phyloP scores from a whole-genome alignment of 35 echinoderm and acorn worm genomes.

The Chiridota heheva region DNA sequence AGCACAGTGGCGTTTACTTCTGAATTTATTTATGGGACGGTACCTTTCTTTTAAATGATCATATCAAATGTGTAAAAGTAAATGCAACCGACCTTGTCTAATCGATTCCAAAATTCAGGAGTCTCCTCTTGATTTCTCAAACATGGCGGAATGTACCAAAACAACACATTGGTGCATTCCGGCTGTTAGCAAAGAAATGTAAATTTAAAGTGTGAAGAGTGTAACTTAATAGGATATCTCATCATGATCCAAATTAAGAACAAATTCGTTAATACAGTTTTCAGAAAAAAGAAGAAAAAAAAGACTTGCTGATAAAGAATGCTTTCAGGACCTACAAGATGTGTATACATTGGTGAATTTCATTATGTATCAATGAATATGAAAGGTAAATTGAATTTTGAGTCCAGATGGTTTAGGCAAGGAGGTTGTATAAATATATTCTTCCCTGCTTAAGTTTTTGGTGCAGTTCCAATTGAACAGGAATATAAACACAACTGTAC shows the following conservation, averaged over 20 bases:
- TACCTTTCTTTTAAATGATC: background rate
- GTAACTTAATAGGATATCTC: background rate
- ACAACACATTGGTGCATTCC: constrained; percentile 90
- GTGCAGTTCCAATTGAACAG: too few species aligned
- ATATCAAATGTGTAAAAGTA: background rate
- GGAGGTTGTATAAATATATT: too few species aligned
- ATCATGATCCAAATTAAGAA: background rate
- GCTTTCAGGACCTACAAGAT: background rate
- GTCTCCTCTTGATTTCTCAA: constrained; percentile 51
- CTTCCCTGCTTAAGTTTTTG: too few species aligned
- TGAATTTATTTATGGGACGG: too few species aligned
- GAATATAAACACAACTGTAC: too few species aligned
- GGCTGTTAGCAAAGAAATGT: constrained; percentile 38
- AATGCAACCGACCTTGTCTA: constrained; percentile 72
- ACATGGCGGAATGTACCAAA: constrained; percentile 88
- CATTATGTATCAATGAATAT: background rate
- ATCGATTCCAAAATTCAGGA: constrained; percentile 53
- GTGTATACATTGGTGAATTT: background rate
- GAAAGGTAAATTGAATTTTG: too few species aligned
- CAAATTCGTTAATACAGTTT: background rate
- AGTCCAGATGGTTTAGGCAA: too few species aligned
- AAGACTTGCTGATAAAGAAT: background rate
- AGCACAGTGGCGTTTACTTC: too few species aligned
- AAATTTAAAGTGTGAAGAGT: background rate
- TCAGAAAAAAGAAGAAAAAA: too few species aligned